Evolutionary conservation across 2,888 invertebrate species (phyloP).

Genomic region (Drosophila hamatofila): DNA sequence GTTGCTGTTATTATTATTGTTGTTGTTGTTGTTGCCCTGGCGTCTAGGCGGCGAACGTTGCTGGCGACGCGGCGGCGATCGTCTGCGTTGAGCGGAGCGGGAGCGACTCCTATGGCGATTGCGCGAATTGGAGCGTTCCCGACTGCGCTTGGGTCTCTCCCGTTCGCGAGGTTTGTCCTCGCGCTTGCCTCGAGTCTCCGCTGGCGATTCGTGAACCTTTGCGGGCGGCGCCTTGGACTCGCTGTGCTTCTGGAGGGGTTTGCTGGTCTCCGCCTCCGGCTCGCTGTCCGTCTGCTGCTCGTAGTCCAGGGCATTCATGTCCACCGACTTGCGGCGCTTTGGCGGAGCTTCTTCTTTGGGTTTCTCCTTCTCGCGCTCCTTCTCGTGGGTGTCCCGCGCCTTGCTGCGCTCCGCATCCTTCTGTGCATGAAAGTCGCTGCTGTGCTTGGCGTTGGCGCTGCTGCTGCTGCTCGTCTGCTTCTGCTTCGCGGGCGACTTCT

Average conservation of each 20-base stretch:
- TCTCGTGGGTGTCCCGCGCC: constrained; percentile 50
- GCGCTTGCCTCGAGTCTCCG: constrained; percentile 30
- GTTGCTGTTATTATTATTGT: constrained; percentile 12
- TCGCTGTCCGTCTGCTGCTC: constrained; percentile 87
- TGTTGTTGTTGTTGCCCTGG: constrained; percentile 39
- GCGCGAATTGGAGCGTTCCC: constrained; percentile 58
- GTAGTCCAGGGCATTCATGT: constrained; percentile 91
- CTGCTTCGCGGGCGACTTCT: constrained; percentile 59
- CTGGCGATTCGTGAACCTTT: constrained; percentile 22
- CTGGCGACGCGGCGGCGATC: constrained; percentile 72
- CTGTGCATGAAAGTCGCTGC: constrained; percentile 41
- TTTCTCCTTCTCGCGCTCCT: constrained; percentile 60
- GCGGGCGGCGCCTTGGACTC: constrained; percentile 6
- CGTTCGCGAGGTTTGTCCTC: constrained; percentile 53
- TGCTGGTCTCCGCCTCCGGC: constrained; percentile 86
- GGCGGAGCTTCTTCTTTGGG: constrained; percentile 55
- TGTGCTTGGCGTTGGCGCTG: constrained; percentile 77
- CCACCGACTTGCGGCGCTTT: constrained; percentile 86
- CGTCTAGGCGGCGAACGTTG: constrained; percentile 81
- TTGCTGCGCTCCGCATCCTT: constrained; percentile 50
- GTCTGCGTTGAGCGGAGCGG: constrained; percentile 67
- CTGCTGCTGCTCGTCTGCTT: constrained; percentile 9
- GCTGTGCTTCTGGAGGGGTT: constrained; percentile 38
- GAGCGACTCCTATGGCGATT: constrained; percentile 64
- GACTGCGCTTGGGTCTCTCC: constrained; percentile 40